Percentiles rank a stretch among this genome's conserved stretches.
These are phyloP conservation scores for Pseudomyrmex sp. DNA, from an alignment of 1,140 invertebrate species.

Conservation along the genomic window DNA sequence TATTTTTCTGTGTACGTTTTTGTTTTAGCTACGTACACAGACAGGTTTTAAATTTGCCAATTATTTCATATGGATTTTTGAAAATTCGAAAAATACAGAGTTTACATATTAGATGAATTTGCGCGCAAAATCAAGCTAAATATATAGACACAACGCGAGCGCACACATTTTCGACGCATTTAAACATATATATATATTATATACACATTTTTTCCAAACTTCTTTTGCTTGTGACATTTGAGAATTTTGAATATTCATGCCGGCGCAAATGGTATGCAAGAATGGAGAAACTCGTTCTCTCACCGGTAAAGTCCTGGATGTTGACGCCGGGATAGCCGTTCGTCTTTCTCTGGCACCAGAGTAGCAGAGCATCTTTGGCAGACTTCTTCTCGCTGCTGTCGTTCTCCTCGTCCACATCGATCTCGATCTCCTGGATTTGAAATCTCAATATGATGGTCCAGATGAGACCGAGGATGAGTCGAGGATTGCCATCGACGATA, in stretches of 20 bases:
- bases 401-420: constrained; percentile 98
- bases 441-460: constrained; percentile 99
- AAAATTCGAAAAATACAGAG: not conserved
- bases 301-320: constrained; percentile 91
- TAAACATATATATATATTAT: no score
- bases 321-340: constrained; percentile 95
- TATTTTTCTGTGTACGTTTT: not conserved
- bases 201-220: no score
- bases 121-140: not conserved
- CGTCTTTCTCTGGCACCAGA: constrained; percentile 99
- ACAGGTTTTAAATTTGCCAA: not conserved
- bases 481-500: constrained; percentile 98
- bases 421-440: constrained; percentile 99
- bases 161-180: no score
- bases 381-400: constrained; percentile 99
- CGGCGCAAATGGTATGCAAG: not conserved
- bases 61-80: not conserved
- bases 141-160: not conserved
- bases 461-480: constrained; percentile 98
- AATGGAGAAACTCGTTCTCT: constrained; percentile 46
- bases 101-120: not conserved
- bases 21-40: no score
- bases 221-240: not conserved
- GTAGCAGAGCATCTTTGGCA: constrained; percentile 98
- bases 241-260: constrained; percentile 42